Conservation (phyloP, 2,797 vertebrate genomes). For the Tadarida brasiliensis region DNA sequence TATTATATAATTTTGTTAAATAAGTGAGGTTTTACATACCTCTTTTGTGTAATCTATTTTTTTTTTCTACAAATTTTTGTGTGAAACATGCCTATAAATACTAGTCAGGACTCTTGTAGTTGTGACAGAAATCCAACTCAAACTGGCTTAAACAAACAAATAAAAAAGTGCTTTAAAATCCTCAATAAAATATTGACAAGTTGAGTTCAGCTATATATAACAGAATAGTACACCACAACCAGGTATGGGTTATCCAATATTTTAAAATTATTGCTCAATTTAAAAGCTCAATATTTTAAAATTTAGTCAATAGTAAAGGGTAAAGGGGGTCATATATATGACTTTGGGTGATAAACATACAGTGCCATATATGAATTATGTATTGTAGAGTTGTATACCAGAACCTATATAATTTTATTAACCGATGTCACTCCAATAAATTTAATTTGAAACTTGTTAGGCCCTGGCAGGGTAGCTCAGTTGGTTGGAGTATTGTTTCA, state of each 20-base stretch:
- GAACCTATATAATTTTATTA: too few relatives aligned
- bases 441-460: too few relatives aligned
- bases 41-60: not conserved
- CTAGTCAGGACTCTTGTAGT: not conserved
- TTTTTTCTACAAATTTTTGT: not conserved
- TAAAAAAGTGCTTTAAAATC: not conserved
- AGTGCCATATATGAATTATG: too few relatives aligned
- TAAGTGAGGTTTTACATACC: not conserved
- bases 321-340: too few relatives aligned
- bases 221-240: not conserved
- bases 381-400: too few relatives aligned
- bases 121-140: not conserved
- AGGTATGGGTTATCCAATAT: not conserved
- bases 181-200: not conserved
- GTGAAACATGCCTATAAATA: not conserved
- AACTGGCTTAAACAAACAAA: not conserved
- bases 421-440: too few relatives aligned
- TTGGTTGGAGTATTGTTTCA: not conserved
- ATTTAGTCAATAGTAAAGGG: not conserved
- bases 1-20: conserved; percentile 6
- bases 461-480: not conserved
- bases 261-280: too few relatives aligned
- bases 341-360: too few relatives aligned
- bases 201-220: not conserved
- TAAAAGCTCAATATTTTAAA: conserved; percentile 20